A percentile compares a stretch with the other conserved stretches of the same genome.
These are phyloP conservation scores for Apocrypta bakeri DNA, from an alignment of 1,140 invertebrate species.

Conservation along the genomic window DNA sequence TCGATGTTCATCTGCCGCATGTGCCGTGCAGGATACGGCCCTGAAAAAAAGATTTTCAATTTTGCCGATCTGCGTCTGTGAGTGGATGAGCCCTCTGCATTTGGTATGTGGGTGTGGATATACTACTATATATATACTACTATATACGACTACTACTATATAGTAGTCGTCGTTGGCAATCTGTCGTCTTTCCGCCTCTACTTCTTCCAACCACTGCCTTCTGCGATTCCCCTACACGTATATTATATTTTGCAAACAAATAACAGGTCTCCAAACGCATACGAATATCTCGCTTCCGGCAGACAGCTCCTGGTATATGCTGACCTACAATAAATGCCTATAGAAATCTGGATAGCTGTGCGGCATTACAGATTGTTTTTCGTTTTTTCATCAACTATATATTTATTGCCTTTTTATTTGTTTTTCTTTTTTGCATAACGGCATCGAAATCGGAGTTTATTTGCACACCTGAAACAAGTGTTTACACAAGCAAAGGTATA, in stretches of 20 bases:
- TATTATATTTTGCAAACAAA: conserved; percentile 7
- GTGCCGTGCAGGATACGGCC: no score
- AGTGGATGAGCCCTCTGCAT: no score
- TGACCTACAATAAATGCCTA: not conserved
- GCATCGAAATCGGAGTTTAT: not conserved
- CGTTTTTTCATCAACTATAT: no score
- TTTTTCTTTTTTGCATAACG: no score
- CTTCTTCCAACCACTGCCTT: conserved; percentile 48
- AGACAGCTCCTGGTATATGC: not conserved
- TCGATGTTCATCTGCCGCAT: conserved; percentile 26
- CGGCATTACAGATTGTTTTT: no score
- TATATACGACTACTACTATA: conserved; percentile 56
- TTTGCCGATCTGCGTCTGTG: no score
- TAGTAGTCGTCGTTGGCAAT: conserved; percentile 60
- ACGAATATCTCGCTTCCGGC: not conserved
- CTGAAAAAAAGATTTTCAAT: conserved; percentile 48
- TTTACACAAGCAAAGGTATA: no score
- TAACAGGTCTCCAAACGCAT: not conserved
- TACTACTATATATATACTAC: no score
- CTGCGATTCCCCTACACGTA: conserved; percentile 53
- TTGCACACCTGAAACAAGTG: not conserved
- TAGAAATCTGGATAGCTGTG: not conserved
- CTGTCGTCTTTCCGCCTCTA: conserved; percentile 55
- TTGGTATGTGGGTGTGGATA: no score
- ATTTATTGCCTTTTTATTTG: no score